A percentile compares a stretch with the other conserved stretches of the same genome.
Conservation (phyloP, 2,797 vertebrate species). For the Manis crassicaudata region DNA sequence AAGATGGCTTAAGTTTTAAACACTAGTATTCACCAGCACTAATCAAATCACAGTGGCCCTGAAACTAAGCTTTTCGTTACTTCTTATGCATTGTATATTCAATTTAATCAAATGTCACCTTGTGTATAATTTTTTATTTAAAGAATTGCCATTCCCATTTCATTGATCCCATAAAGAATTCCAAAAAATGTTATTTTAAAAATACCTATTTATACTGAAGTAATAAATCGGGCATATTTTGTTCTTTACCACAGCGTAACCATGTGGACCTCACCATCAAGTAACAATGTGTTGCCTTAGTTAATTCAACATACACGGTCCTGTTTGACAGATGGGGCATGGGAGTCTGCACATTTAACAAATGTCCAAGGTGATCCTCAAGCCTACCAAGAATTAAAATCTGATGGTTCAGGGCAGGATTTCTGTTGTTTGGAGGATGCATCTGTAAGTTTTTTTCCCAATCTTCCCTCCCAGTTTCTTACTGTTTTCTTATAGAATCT, state of each 20-base stretch:
- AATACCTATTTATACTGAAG: not conserved
- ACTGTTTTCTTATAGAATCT: not conserved
- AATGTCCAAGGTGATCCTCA: not conserved
- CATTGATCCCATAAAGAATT: not conserved
- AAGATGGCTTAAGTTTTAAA: conserved; percentile 42
- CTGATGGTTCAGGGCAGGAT: not conserved
- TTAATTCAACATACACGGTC: not conserved
- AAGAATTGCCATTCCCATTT: not conserved
- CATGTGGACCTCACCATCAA: not conserved
- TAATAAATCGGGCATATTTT: not conserved
- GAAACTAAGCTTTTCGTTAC: not conserved
- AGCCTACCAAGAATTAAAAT: not conserved
- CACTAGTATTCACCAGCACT: conserved; percentile 3
- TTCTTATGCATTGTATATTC: not conserved
- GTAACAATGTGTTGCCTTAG: not conserved
- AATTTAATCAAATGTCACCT: conserved; percentile 8
- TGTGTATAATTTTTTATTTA: conserved; percentile 4
- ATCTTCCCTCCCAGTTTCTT: not conserved
- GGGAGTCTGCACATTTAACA: not conserved
- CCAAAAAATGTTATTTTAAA: conserved; percentile 29
- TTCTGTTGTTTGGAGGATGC: not conserved
- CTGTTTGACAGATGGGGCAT: not conserved
- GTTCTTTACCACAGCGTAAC: not conserved
- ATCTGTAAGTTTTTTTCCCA: not conserved
- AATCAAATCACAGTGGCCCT: not conserved